These are phyloP conservation scores for Lampris megalopsis DNA, from an alignment of 2,113 vertebrate species.

Conservation along the genomic window DNA sequence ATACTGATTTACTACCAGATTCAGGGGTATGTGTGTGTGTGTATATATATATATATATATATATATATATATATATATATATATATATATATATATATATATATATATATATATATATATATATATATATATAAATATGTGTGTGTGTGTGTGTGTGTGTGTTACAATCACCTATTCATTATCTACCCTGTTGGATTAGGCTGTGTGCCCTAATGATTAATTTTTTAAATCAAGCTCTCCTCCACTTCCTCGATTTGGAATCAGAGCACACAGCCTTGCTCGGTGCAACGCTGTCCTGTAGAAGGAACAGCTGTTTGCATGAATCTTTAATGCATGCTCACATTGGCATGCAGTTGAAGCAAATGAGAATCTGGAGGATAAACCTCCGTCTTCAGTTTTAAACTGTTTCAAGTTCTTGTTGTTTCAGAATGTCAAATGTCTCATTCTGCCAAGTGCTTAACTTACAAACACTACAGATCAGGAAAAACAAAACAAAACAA, in stretches of 20 bases:
- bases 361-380: slow-evolving; percentile 60
- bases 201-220: not conserved
- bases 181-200: not conserved
- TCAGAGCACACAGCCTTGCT: slow-evolving; percentile 55
- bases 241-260: slow-evolving; percentile 54
- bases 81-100: too few relatives aligned
- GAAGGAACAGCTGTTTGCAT: slow-evolving; percentile 80
- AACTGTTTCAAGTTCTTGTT: slow-evolving; percentile 61
- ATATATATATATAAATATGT: too few relatives aligned
- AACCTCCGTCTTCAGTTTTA: slow-evolving; percentile 46
- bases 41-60: not conserved
- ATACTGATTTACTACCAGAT: too few relatives aligned
- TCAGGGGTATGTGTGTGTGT: too few relatives aligned
- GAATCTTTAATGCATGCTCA: slow-evolving; percentile 81
- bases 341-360: slow-evolving; percentile 50
- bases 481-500: slow-evolving; percentile 22
- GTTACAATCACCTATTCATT: not conserved
- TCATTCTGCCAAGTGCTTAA: slow-evolving; percentile 48
- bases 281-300: slow-evolving; percentile 56
- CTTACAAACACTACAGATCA: slow-evolving; percentile 27
- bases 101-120: not conserved
- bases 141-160: not conserved
- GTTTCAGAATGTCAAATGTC: slow-evolving; percentile 59
- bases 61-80: too few relatives aligned
- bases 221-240: slow-evolving; percentile 18